phyloP scores from a whole-genome alignment of 2,113 vertebrate species.

The Cervus canadensis region DNA sequence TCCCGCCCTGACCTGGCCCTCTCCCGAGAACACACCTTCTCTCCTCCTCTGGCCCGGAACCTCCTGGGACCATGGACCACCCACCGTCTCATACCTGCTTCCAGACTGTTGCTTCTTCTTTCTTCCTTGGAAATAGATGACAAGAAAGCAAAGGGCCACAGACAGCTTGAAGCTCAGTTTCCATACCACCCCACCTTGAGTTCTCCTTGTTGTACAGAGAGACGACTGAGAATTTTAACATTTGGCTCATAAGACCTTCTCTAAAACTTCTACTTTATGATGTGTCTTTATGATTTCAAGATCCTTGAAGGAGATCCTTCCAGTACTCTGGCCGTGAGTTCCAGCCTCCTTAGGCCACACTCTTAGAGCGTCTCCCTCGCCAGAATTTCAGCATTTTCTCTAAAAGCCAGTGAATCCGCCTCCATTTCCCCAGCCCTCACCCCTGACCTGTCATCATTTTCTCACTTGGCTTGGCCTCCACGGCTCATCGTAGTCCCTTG shows the following conservation, averaged over 20 bases:
- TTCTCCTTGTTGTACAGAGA: neutral
- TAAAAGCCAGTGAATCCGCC: neutral
- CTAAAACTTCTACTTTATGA: neutral
- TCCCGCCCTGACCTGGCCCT: neutral
- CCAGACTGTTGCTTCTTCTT: neutral
- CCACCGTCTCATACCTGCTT: neutral
- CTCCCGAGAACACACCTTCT: neutral
- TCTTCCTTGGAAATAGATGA: neutral
- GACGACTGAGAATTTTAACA: neutral
- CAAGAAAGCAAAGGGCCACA: neutral
- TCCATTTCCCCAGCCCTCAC: neutral
- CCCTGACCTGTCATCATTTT: neutral
- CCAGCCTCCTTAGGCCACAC: neutral
- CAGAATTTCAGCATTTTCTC: neutral
- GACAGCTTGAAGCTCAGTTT: neutral
- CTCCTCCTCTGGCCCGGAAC: neutral
- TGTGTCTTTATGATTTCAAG: neutral
- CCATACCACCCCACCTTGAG: neutral
- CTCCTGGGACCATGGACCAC: neutral
- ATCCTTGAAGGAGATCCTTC: neutral
- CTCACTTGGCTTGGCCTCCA: neutral
- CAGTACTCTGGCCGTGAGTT: neutral
- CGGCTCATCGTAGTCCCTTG: neutral
- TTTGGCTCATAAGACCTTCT: neutral
- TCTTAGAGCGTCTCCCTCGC: neutral